Percentiles rank a stretch among this genome's conserved stretches.
Evolutionary conservation across 2,113 vertebrate genomes (phyloP).

Genomic region (Terrapene triunguis): DNA sequence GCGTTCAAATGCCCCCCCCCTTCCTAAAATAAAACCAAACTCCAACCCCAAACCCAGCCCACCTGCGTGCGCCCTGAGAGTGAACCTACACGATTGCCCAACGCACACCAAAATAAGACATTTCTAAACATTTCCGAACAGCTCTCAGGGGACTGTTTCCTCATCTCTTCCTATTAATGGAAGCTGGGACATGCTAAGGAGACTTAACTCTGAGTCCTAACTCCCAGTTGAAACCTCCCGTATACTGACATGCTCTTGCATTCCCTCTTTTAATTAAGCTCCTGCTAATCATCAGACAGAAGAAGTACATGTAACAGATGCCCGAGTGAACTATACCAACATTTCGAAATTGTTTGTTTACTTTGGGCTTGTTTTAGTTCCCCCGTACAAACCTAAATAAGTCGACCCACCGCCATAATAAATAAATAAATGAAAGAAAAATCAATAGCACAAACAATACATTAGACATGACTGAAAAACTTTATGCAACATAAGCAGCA

Average conservation of each 20-base stretch:
- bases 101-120: too few relatives aligned
- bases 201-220: not conserved
- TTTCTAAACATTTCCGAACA: too few relatives aligned
- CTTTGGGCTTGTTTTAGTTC: not conserved
- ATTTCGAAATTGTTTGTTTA: not conserved
- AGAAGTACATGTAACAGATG: not conserved
- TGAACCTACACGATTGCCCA: too few relatives aligned
- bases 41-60: not conserved
- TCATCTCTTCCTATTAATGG: not conserved
- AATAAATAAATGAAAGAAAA: too few relatives aligned
- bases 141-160: not conserved
- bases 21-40: not conserved
- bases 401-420: not conserved
- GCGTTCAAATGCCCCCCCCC: not conserved
- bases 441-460: too few relatives aligned
- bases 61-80: not conserved
- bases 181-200: not conserved
- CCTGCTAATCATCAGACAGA: too few relatives aligned
- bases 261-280: not conserved
- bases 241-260: not conserved
- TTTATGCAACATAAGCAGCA: not conserved
- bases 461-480: not conserved
- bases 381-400: not conserved
- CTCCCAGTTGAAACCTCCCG: not conserved
- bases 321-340: not conserved